phyloP scores from a whole-genome alignment of 2,888 invertebrate species.

The Miltochrista miniata region DNA sequence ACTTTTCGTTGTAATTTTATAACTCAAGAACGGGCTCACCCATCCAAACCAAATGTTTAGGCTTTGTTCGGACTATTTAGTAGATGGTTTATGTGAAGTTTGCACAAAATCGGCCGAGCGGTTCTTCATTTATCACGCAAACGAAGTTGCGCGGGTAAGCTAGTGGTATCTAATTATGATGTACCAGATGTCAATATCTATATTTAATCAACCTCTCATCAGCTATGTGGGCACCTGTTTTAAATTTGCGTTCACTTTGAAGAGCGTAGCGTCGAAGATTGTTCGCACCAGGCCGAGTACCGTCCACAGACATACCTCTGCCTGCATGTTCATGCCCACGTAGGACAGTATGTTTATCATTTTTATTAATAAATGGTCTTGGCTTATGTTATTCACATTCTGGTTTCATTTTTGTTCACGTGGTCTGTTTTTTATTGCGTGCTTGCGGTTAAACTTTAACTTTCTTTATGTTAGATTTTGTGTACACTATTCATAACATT shows the following conservation, averaged over 20 bases:
- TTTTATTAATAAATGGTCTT: constrained; percentile 17
- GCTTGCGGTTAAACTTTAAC: too few relatives aligned
- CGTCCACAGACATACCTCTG: constrained; percentile 80
- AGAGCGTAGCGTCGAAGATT: constrained; percentile 81
- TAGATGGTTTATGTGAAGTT: too few relatives aligned
- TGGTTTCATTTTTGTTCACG: constrained; percentile 16
- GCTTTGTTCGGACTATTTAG: too few relatives aligned
- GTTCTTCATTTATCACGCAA: too few relatives aligned
- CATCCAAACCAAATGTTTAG: too few relatives aligned
- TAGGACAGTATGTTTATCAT: constrained; percentile 73
- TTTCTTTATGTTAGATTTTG: too few relatives aligned
- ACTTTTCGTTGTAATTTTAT: too few relatives aligned
- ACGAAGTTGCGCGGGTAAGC: too few relatives aligned
- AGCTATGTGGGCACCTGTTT: constrained; percentile 62
- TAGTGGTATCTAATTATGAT: constrained; percentile 18
- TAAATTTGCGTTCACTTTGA: constrained; percentile 80
- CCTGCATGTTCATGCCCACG: constrained; percentile 74
- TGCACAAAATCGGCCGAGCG: too few relatives aligned
- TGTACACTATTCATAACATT: neutral
- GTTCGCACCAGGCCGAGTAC: constrained; percentile 77
- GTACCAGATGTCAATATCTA: constrained; percentile 11
- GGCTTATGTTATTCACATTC: constrained; percentile 8
- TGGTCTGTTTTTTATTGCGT: too few relatives aligned
- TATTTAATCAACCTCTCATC: constrained; percentile 32
- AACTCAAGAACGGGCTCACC: too few relatives aligned